phyloP scores from a whole-genome alignment of 1,140 invertebrate species.

The Bombus waltoni region DNA sequence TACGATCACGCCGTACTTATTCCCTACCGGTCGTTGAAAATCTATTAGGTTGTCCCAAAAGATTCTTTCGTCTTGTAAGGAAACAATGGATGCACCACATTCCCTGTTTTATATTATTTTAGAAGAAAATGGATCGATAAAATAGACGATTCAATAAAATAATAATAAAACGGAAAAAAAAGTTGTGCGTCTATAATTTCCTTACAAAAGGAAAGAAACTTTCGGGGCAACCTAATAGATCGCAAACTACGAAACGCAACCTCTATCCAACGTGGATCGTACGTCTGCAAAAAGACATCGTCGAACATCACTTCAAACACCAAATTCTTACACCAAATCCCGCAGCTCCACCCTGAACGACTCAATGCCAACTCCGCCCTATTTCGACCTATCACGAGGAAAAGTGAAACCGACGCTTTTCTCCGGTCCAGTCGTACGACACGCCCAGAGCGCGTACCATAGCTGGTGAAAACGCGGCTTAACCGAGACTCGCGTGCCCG shows the following conservation, averaged over 20 bases:
- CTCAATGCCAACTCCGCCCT: background rate
- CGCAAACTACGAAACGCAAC: background rate
- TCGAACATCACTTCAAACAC: background rate
- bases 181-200: no score
- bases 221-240: no score
- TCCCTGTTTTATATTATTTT: no score
- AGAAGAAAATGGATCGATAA: no score
- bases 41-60: background rate
- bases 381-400: background rate
- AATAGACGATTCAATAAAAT: no score
- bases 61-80: no score
- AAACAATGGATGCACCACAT: no score
- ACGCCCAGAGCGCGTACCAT: background rate
- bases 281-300: background rate
- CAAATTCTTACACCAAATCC: background rate
- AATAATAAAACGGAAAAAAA: no score
- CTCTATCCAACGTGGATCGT: background rate
- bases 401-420: background rate
- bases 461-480: slow-evolving; percentile 1
- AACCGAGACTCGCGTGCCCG: background rate
- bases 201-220: no score
- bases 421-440: background rate
- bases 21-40: background rate
- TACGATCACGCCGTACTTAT: background rate
- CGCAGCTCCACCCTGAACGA: background rate